These are phyloP conservation scores for Zonotrichia leucophrys DNA, from an alignment of 2,113 vertebrate genomes.

Conservation along the genomic window DNA sequence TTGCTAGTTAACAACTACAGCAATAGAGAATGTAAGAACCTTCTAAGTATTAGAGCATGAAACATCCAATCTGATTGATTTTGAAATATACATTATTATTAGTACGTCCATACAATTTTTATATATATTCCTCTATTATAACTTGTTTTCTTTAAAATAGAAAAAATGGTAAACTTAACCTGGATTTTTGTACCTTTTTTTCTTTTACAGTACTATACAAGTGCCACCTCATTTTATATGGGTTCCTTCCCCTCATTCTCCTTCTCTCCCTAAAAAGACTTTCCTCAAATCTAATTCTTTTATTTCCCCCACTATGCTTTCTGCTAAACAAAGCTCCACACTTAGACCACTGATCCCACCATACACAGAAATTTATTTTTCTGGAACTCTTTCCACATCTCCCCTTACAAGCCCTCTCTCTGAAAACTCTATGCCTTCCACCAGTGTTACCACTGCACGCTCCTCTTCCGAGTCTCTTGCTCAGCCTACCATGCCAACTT, in stretches of 20 bases:
- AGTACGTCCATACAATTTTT: not conserved
- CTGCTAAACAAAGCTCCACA: not conserved
- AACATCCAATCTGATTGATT: not conserved
- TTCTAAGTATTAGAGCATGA: not conserved
- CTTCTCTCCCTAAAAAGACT: not conserved
- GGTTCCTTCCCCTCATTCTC: not conserved
- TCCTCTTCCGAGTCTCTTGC: not conserved
- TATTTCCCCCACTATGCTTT: not conserved
- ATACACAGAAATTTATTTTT: not conserved
- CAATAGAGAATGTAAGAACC: not conserved
- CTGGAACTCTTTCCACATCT: not conserved
- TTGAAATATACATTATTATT: not conserved
- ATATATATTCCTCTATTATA: not conserved
- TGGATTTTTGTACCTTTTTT: not conserved
- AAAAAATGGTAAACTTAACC: not conserved
- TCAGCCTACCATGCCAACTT: not conserved
- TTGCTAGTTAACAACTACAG: not conserved
- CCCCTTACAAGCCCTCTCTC: not conserved
- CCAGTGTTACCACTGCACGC: not conserved
- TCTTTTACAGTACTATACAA: slow-evolving; percentile 50
- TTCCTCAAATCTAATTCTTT: not conserved
- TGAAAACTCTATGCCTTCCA: not conserved
- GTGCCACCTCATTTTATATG: slow-evolving; percentile 33
- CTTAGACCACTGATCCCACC: not conserved
- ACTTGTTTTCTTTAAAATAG: not conserved